Percentiles rank a stretch among this genome's conserved stretches.
Evolutionary conservation across 2,888 invertebrate genomes (phyloP).

Genomic region (Protula sp.): DNA sequence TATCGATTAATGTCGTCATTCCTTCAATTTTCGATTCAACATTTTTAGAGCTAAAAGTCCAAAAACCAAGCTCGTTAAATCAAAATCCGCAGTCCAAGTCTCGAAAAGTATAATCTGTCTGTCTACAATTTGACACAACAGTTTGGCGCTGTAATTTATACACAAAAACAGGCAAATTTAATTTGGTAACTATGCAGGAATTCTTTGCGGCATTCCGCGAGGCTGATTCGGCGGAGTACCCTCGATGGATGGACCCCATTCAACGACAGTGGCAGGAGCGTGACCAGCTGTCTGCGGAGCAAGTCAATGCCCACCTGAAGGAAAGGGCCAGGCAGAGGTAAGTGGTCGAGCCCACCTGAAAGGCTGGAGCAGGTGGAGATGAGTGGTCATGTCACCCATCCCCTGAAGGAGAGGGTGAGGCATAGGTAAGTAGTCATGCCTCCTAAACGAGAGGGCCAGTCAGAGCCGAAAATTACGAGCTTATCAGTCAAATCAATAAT

Average conservation of each 20-base stretch:
- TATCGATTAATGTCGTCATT: too few species aligned
- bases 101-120: too few species aligned
- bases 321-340: conserved; percentile 49
- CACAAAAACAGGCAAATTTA: too few species aligned
- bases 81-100: too few species aligned
- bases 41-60: too few species aligned
- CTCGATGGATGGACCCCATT: conserved; percentile 47
- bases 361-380: conserved; percentile 42
- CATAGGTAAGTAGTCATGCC: not conserved
- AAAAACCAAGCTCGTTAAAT: too few species aligned
- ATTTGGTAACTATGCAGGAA: conserved; percentile 28
- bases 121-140: too few species aligned
- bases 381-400: not conserved
- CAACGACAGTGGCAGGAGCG: conserved; percentile 27
- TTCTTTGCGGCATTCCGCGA: conserved; percentile 46
- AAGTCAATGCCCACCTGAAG: conserved; percentile 47
- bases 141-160: too few species aligned
- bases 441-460: not conserved
- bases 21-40: too few species aligned
- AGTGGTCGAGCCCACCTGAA: not conserved
- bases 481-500: too few species aligned
- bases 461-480: too few species aligned
- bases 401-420: not conserved
- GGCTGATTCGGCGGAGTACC: conserved; percentile 30
- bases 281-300: conserved; percentile 37